Conservation (phyloP, 2,888 invertebrate species). For the Cartodere bifasciata region DNA sequence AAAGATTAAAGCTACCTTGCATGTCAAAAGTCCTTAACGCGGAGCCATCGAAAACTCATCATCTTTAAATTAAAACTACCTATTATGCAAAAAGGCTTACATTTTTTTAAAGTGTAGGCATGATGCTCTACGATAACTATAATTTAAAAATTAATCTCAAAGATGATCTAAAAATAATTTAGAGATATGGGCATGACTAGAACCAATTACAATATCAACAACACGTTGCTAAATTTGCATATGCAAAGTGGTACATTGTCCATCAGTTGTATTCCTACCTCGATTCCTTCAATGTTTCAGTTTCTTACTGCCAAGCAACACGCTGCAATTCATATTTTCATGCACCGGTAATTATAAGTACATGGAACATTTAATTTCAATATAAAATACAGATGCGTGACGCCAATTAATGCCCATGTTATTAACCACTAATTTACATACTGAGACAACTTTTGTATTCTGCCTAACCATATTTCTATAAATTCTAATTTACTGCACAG, state of each 20-base stretch:
- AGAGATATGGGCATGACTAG: constrained; percentile 1
- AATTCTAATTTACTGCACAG: too few relatives aligned
- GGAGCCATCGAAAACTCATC: too few relatives aligned
- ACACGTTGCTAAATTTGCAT: constrained; percentile 1
- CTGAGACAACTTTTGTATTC: neutral
- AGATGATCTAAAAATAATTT: constrained; percentile 1
- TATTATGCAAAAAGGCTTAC: too few relatives aligned
- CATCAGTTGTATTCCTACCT: neutral
- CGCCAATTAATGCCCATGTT: constrained; percentile 2
- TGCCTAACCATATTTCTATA: too few relatives aligned
- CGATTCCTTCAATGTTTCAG: constrained; percentile 1
- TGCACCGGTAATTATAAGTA: constrained; percentile 10
- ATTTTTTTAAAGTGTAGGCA: too few relatives aligned
- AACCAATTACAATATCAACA: constrained; percentile 1
- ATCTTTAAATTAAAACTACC: too few relatives aligned
- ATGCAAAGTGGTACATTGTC: constrained; percentile 1
- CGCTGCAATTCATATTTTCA: constrained; percentile 10
- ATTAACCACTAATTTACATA: constrained; percentile 1
- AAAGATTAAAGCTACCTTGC: too few relatives aligned
- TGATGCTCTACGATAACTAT: too few relatives aligned
- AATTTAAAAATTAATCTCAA: too few relatives aligned
- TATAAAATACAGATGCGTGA: constrained; percentile 7
- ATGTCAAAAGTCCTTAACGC: too few relatives aligned
- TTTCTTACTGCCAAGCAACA: constrained; percentile 5
- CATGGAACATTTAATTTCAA: constrained; percentile 11